Base-by-base conservation (phyloP, 2,888 invertebrate species). In the Cerceris ruficornis region DNA sequence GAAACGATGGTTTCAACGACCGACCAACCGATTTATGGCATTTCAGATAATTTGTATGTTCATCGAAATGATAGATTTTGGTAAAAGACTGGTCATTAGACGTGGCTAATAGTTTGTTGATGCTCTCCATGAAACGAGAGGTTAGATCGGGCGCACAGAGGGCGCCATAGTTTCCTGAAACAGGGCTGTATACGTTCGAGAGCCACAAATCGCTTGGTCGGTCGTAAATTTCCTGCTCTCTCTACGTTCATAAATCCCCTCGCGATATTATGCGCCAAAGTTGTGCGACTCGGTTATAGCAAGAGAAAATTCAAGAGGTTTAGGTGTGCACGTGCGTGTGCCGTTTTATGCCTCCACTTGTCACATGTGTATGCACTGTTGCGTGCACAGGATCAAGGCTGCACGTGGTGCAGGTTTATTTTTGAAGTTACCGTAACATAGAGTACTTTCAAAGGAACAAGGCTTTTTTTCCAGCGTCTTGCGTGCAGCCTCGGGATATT, bases 381-480 rank as follows among this genome's bases (percentile, higher is more conserved):
- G 84, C 84, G 84, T 84, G 85, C 74, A 72, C 80, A 83, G 84
- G 82, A 85, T 85, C 86, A 85, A 85, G 85, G 85, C 82, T 85
- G 69, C 86, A 77, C 81, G 83, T 76, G 74, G 77, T 74, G 73
- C 77, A 77, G 75, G 86, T 85, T 85, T 85, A 85, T 85, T 85
- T 85, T 78, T 76, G 82, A 80, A 75, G 58, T 68, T 59, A 69
- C 81, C 65, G 71, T 85, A 75, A 43, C 69, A 61, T 61, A 54
- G 43, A 41, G 62, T 65, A 59, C 39, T 69, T 58, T 71, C 52
- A 57, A 60, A 59, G 68, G 66, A 72, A 59, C 74, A 68, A 69
- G 84, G 79, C 66, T 75, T 84, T 80, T 69, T 80, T 64, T 52
- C 74, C 70, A 50, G 55, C 73, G 60, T 69, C 75, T 84, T 75